These are phyloP conservation scores for Phalacrocorax carbo DNA, from an alignment of 2,113 vertebrate genomes.

Conservation along the genomic window DNA sequence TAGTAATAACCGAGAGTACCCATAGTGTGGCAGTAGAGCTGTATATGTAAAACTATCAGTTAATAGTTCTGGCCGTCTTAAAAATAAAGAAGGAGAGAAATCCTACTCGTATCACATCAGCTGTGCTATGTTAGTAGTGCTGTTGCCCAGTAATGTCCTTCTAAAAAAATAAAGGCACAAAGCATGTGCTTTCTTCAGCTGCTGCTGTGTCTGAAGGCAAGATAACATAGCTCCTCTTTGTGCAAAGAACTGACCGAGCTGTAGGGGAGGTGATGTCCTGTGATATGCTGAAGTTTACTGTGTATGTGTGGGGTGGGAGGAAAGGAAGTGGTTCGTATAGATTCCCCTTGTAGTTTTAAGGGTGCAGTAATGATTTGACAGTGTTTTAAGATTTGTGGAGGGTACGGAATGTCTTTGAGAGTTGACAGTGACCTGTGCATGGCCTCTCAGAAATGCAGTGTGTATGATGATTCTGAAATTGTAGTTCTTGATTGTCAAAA, in stretches of 20 bases:
- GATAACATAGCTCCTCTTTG: rapidly evolving
- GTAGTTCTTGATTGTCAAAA: background rate
- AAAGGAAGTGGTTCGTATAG: rapidly evolving
- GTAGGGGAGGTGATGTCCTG: background rate
- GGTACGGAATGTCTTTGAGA: background rate
- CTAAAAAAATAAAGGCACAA: rapidly evolving
- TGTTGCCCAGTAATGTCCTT: background rate
- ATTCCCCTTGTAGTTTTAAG: background rate
- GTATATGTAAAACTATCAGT: background rate
- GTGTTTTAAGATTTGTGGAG: rapidly evolving
- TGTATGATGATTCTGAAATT: background rate
- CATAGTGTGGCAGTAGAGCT: slow-evolving; percentile 77
- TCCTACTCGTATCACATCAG: background rate
- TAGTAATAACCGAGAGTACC: slow-evolving; percentile 62
- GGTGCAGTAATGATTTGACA: background rate
- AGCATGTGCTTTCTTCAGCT: rapidly evolving
- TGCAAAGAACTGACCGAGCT: rapidly evolving
- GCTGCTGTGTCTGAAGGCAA: background rate
- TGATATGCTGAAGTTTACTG: rapidly evolving
- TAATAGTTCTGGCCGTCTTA: background rate
- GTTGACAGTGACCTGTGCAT: rapidly evolving
- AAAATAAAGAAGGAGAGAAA: background rate
- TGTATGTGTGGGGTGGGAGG: rapidly evolving
- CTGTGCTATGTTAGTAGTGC: background rate
- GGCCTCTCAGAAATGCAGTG: rapidly evolving